Percentiles rank a stretch among this genome's conserved stretches.
Conservation (phyloP, 2,888 invertebrate species). For the Sesia apiformis region DNA sequence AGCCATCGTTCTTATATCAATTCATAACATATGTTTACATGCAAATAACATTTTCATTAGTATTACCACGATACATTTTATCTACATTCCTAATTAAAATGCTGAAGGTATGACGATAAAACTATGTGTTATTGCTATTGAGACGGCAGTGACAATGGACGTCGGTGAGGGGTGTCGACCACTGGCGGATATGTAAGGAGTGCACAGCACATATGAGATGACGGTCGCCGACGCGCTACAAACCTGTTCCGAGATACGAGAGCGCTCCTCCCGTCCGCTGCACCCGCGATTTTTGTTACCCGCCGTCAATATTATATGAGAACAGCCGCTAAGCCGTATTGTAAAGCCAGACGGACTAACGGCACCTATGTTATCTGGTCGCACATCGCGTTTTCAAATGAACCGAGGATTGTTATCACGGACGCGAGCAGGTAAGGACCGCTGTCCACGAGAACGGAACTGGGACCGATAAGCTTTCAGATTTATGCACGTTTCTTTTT, state of each 20-base stretch:
- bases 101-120: no score
- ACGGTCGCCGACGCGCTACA: slow-evolving; percentile 18
- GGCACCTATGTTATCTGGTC: slow-evolving; percentile 56
- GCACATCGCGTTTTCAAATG: slow-evolving; percentile 50
- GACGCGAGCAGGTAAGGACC: slow-evolving; percentile 29
- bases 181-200: no score
- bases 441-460: slow-evolving; percentile 5
- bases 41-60: no score
- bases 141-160: no score
- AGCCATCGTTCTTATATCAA: no score
- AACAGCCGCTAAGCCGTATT: slow-evolving; percentile 51
- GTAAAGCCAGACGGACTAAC: slow-evolving; percentile 63
- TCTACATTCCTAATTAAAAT: no score
- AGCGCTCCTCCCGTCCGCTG: slow-evolving; percentile 28
- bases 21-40: no score
- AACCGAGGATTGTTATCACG: slow-evolving; percentile 41
- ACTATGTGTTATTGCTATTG: no score
- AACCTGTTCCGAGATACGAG: slow-evolving; percentile 50
- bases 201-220: background rate
- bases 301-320: slow-evolving; percentile 19
- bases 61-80: no score
- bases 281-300: slow-evolving; percentile 47
- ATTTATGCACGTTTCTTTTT: no score
- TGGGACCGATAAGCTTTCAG: background rate
- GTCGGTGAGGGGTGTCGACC: no score